Percentiles rank a stretch among this genome's conserved stretches.
These are phyloP conservation scores for Trichogramma evanescens DNA, from an alignment of 2,888 invertebrate genomes.

Conservation along the genomic window DNA sequence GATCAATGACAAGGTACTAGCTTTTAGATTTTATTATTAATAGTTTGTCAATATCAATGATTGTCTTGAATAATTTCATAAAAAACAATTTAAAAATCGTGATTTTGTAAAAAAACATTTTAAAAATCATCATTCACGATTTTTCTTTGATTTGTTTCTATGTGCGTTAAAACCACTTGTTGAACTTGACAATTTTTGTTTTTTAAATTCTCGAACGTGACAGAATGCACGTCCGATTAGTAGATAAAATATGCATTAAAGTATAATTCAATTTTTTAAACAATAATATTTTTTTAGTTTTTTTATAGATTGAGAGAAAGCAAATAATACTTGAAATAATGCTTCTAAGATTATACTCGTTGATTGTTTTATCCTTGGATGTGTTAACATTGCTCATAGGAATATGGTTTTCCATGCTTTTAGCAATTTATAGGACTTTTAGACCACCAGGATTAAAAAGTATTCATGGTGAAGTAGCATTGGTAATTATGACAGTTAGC, in stretches of 20 bases:
- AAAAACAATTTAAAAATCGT: too few relatives aligned
- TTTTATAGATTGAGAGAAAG: constrained; percentile 23
- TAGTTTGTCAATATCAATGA: too few relatives aligned
- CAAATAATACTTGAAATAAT: constrained; percentile 47
- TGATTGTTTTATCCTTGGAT: constrained; percentile 53
- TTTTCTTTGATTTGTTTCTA: too few relatives aligned
- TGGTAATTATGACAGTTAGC: constrained; percentile 48
- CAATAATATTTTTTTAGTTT: constrained; percentile 1
- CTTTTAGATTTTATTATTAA: too few relatives aligned
- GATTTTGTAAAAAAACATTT: too few relatives aligned
- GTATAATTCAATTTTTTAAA: neutral
- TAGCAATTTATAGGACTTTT: constrained; percentile 51
- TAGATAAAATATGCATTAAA: neutral
- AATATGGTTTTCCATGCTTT: constrained; percentile 51
- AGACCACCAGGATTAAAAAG: constrained; percentile 57
- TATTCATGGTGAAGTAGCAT: constrained; percentile 56
- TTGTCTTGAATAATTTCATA: too few relatives aligned
- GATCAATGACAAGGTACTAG: too few relatives aligned
- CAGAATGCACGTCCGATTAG: neutral
- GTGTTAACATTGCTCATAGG: constrained; percentile 51
- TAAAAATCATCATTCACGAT: too few relatives aligned
- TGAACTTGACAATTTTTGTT: too few relatives aligned
- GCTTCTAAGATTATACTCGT: constrained; percentile 53
- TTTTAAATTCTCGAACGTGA: neutral
- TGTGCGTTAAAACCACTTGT: too few relatives aligned